These are phyloP conservation scores for Aphaenogaster ashmeadi DNA, from an alignment of 1,140 invertebrate genomes.

Conservation along the genomic window DNA sequence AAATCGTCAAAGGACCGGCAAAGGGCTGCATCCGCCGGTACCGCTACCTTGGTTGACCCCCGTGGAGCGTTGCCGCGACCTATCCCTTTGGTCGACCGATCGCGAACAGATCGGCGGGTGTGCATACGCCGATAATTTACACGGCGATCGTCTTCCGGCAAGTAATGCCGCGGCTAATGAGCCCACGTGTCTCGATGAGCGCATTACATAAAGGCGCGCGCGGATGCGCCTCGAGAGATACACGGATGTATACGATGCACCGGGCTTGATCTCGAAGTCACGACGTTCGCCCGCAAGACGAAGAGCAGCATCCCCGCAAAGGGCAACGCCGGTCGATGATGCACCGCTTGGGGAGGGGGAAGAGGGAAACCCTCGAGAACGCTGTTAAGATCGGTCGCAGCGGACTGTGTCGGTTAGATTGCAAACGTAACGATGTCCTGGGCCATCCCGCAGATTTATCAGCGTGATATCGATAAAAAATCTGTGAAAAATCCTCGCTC, in stretches of 20 bases:
- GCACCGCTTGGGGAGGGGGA: not conserved
- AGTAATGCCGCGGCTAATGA: slow-evolving; percentile 73
- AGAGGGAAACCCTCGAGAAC: not conserved
- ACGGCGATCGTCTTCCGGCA: slow-evolving; percentile 77
- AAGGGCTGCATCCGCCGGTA: slow-evolving; percentile 10
- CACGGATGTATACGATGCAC: slow-evolving; percentile 13
- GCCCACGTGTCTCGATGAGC: slow-evolving; percentile 64
- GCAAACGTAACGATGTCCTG: slow-evolving; percentile 20
- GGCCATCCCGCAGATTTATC: slow-evolving; percentile 22
- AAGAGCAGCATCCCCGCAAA: slow-evolving; percentile 36
- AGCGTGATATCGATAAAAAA: not conserved
- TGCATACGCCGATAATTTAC: slow-evolving; percentile 71
- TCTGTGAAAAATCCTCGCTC: not conserved
- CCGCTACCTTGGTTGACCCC: slow-evolving; percentile 44
- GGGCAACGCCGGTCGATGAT: slow-evolving; percentile 30
- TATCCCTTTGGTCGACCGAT: slow-evolving; percentile 60
- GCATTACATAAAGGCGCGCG: slow-evolving; percentile 70
- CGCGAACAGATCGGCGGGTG: slow-evolving; percentile 67
- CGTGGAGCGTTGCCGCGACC: slow-evolving; percentile 27
- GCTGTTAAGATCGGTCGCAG: slow-evolving; percentile 29
- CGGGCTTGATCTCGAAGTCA: slow-evolving; percentile 58
- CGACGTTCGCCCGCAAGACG: slow-evolving; percentile 33
- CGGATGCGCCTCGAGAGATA: slow-evolving; percentile 54
- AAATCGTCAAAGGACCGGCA: slow-evolving; percentile 50
- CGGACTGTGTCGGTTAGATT: slow-evolving; percentile 40